Evolutionary conservation across 1,140 invertebrate species (phyloP).

Genomic region (Tachypleus tridentatus): DNA sequence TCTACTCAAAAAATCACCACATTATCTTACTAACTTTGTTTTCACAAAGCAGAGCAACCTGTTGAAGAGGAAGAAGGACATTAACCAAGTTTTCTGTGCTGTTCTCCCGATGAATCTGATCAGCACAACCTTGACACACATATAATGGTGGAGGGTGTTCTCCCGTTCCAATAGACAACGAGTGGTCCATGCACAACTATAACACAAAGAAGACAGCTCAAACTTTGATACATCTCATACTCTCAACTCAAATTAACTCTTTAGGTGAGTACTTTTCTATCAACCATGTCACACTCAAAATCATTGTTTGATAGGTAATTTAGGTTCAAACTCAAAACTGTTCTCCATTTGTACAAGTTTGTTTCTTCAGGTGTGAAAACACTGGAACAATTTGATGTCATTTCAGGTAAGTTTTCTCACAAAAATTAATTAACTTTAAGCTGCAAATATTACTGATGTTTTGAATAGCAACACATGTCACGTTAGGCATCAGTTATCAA

Average conservation of each 20-base stretch:
- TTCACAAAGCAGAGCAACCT: constrained; percentile 88
- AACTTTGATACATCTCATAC: background rate
- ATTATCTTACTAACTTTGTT: constrained; percentile 60
- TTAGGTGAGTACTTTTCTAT: too few relatives aligned
- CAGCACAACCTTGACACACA: constrained; percentile 91
- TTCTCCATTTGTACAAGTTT: too few relatives aligned
- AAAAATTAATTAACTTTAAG: too few relatives aligned
- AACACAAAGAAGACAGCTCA: background rate
- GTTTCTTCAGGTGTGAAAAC: too few relatives aligned
- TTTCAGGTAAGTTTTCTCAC: too few relatives aligned
- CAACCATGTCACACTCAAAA: too few relatives aligned
- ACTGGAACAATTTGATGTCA: too few relatives aligned
- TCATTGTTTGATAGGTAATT: too few relatives aligned
- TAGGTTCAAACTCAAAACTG: too few relatives aligned
- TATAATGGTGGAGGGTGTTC: constrained; percentile 82
- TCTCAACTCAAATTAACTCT: background rate
- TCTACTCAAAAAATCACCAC: background rate
- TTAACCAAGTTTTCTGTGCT: constrained; percentile 73
- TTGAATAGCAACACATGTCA: too few relatives aligned
- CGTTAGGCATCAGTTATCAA: too few relatives aligned
- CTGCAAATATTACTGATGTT: too few relatives aligned
- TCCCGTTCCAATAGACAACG: constrained; percentile 49
- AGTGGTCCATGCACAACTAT: constrained; percentile 43
- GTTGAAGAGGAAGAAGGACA: constrained; percentile 85
- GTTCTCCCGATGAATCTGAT: constrained; percentile 60